These are phyloP conservation scores for Dexiosoma caninum DNA, from an alignment of 2,888 invertebrate genomes.

Conservation along the genomic window DNA sequence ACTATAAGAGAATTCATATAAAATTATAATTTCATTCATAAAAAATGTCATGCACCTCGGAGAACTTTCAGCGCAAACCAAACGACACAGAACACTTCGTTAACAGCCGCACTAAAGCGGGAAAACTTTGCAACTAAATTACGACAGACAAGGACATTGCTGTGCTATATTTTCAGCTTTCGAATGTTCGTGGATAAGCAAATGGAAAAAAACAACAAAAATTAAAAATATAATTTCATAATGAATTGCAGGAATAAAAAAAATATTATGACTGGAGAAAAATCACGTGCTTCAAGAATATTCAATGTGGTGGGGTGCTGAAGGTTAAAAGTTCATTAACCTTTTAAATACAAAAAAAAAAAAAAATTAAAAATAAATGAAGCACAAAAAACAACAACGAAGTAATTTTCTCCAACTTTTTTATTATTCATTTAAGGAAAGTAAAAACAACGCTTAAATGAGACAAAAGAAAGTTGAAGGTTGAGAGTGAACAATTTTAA, in stretches of 20 bases:
- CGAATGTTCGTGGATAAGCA: background rate
- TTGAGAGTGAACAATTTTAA: constrained; percentile 30
- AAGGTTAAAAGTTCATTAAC: constrained; percentile 49
- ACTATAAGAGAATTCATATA: too few relatives aligned
- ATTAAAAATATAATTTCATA: constrained; percentile 25
- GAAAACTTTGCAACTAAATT: constrained; percentile 8
- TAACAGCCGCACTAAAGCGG: background rate
- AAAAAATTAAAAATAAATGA: background rate
- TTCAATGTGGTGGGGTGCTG: background rate
- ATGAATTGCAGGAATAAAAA: constrained; percentile 38
- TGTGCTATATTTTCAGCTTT: background rate
- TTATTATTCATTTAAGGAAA: background rate
- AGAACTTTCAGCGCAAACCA: background rate
- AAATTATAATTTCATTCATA: constrained; percentile 16
- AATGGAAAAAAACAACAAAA: background rate
- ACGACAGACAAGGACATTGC: constrained; percentile 1
- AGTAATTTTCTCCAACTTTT: constrained; percentile 31
- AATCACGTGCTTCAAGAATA: constrained; percentile 60
- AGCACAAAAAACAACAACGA: constrained; percentile 23
- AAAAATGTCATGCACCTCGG: background rate
- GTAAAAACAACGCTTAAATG: constrained; percentile 38
- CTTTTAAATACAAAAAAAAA: constrained; percentile 29
- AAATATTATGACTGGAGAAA: background rate
- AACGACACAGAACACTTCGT: background rate
- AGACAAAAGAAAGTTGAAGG: constrained; percentile 46